Evolutionary conservation across 1,140 invertebrate species (phyloP), one percentile per base, ranked within the genome.

Genomic region (Papilio glaucus): DNA sequence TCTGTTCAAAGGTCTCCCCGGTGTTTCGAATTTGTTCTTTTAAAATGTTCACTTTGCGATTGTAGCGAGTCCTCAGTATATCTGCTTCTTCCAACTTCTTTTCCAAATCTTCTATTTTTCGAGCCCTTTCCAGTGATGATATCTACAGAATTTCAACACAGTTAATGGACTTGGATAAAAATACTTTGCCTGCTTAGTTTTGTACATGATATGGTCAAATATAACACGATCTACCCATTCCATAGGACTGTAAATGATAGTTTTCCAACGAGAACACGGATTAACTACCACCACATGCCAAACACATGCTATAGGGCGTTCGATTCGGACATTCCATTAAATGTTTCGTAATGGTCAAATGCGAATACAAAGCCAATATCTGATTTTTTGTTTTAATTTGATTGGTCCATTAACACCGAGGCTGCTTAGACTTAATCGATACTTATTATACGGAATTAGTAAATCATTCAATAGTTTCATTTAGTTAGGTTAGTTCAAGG

Each of bases 61-160:
- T 95, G 84, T 96, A 96, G 57, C 96, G 94, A 4, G 95, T 95
- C 38, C 96, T 93, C 9, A 96, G 78, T 78, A 96, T 93, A 87
- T 97, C 96, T 24, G 95, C 95, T 79, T 97, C 96, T 21, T 96
- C 95, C 3, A 97, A 82, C 72, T 95, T 94, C 87, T 96, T 96
- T 78, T 97, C 96, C 1, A 97, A 90, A 65, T 97, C 97, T 84
- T 98, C 97, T 73, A 97, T 95, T 92, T 97, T 97, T 39, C 96
- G 94, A 0, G 96, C 96, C 21, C 96, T 93, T 88, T 98, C 97
- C 75, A 98, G 81, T 6, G 97, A 95, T 13, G 96, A 96, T 79
- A 97, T 97, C 96, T 97, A 65, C 9, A 15, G 49, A 57, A 12
- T 24, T 26, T 57, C n/a, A n/a, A n/a, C n/a, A n/a, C n/a, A n/a